Evolutionary conservation across 92 coral and sea anemone species (phyloP).

Genomic region (Umimayanthus kanabou): DNA sequence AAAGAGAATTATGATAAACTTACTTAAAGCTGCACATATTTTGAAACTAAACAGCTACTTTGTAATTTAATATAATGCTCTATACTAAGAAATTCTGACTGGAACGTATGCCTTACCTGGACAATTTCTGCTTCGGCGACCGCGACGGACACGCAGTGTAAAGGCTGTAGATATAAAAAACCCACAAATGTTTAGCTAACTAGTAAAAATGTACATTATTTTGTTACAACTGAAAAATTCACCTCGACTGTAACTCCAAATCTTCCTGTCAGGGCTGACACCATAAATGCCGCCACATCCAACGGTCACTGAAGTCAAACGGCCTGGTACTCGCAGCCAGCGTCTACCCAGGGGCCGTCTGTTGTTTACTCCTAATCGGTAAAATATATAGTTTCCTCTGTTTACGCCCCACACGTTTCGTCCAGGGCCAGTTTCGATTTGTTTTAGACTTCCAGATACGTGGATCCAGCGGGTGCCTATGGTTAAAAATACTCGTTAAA

Average conservation of each 20-base stretch:
- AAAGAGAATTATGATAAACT: too few species aligned
- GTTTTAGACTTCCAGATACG: slow-evolving; percentile 13
- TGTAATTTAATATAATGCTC: too few species aligned
- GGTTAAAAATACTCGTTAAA: too few species aligned
- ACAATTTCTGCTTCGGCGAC: background rate
- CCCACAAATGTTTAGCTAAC: background rate
- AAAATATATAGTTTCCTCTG: slow-evolving; percentile 10
- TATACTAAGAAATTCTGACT: too few species aligned
- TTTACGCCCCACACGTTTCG: slow-evolving; percentile 27
- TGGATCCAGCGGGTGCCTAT: slow-evolving; percentile 16
- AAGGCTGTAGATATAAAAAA: background rate
- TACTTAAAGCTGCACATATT: too few species aligned
- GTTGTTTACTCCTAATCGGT: slow-evolving; percentile 7
- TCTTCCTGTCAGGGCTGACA: slow-evolving; percentile 5
- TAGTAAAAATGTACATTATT: background rate
- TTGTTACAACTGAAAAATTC: background rate
- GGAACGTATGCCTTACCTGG: background rate
- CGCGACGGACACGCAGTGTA: background rate
- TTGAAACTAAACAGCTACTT: too few species aligned
- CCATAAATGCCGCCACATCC: slow-evolving; percentile 28
- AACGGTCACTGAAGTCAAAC: slow-evolving; percentile 11
- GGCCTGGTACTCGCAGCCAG: slow-evolving; percentile 18
- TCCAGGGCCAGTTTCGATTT: slow-evolving; percentile 31
- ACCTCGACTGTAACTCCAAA: slow-evolving; percentile 22
- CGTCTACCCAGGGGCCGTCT: slow-evolving; percentile 23